Base-by-base conservation (phyloP, 2,797 vertebrate genomes). In the Eulemur albifrons region DNA sequence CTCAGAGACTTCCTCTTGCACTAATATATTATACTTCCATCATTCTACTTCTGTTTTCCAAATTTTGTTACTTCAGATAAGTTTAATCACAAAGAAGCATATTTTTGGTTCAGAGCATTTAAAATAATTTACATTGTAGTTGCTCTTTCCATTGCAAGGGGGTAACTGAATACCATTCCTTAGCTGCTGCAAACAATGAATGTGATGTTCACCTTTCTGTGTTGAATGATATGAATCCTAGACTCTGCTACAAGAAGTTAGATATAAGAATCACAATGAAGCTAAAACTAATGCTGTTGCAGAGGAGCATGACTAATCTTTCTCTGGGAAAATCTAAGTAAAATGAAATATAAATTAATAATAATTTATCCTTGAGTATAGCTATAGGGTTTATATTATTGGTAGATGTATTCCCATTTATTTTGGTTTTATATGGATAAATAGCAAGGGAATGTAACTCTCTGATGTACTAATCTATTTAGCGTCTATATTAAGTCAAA, bases 401-500 rank as follows among this genome's bases (percentile, higher is more conserved):
- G 40, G 57, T 54, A 88, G 38, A 73, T 45, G 6, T 79, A 21
- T 75, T 92, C 52, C 91, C 35, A 70, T 70, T 97, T 92, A 90
- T 92, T 97, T 92, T 90, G 43, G 9, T 80, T 92, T 93, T 92
- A n/a, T 38, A 65, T 21, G 57, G 35, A 75, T 84, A 61, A 59
- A 63, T 32, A 92, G 48, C 7, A 81, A 82, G 30, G 67, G 20
- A 90, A n/a, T 90, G 43, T 14, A 90, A 61, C 45, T 83, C 57
- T 92, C 50, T 90, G 61, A 85, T 88, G 10, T 38, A 63, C 38
- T 85, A 15, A 82, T 82, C 27, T 82, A 79, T 92, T 97, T 84
- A 81, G 43, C 75, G 25, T 52, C 52, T 88, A 63, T 87, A 92
- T 90, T 95, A 94, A 96, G 35, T 25, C 76, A 92, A 20, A 94